Conservation (phyloP, 2,113 vertebrate genomes). For the Alexandromys fortis region DNA sequence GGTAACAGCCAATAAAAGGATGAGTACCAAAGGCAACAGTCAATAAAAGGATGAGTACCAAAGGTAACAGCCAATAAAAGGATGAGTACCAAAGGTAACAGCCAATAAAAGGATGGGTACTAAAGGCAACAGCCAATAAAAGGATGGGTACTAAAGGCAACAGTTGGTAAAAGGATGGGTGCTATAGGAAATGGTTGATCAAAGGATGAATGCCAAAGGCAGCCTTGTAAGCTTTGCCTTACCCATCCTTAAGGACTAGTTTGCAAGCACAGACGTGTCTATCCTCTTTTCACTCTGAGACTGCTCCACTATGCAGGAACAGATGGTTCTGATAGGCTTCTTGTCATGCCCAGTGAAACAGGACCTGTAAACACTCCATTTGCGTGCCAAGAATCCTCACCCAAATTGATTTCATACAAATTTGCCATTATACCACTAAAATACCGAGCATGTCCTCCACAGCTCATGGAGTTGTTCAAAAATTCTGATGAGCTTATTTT, state of each 20-base stretch:
- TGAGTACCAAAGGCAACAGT: too few species aligned
- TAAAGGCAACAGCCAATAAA: too few species aligned
- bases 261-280: slow-evolving; percentile 44
- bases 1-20: not conserved
- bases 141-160: not conserved
- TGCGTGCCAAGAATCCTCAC: not conserved
- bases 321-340: not conserved
- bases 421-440: slow-evolving; percentile 26
- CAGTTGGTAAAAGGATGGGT: too few species aligned
- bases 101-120: not conserved
- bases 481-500: not conserved
- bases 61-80: too few species aligned
- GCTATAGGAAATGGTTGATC: not conserved
- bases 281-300: slow-evolving; percentile 14
- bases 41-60: too few species aligned
- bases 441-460: not conserved
- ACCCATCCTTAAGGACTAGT: not conserved
- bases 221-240: not conserved
- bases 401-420: slow-evolving; percentile 2
- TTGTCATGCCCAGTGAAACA: not conserved
- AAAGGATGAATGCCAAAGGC: not conserved
- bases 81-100: not conserved
- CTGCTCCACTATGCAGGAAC: not conserved
- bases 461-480: not conserved
- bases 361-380: not conserved